Base-by-base conservation (phyloP, 2,888 invertebrate species). In the Rhamphomyia laevipes region DNA sequence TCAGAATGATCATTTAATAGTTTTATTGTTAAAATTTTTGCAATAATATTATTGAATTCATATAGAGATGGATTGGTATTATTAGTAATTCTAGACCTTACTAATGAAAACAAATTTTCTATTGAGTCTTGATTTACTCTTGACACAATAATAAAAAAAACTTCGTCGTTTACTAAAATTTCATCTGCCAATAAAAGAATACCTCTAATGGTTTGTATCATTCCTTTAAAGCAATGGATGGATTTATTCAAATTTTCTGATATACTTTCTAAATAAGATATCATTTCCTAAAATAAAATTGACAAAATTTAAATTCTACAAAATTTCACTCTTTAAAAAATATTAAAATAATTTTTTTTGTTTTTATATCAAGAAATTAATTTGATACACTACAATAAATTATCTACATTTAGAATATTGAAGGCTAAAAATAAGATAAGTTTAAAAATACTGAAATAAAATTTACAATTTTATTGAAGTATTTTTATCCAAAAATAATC, bases 31-130 rank as follows among this genome's bases (percentile, higher is more conserved):
- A 31, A 31, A 31, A 31, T 31, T 35, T 35, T 35, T 35, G 12
- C 35, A 35, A 35, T n/a, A n/a, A 35, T 35, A n/a, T 35, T 35
- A n/a, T 35, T 35, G 5, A 35, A 35, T 35, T 35, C 13, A 35
- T n/a, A 35, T n/a, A 35, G 5, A n/a, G 35, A 35, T 5, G 46
- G 37, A 46, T 38, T 38, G 17, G 12, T 17, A 46, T 46, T 46
- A 37, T 35, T 37, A 18, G 35, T n/a, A 12, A 13, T 27, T 21
- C 46, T 49, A 33, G 50, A 50, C 43, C 47, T 50, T 38, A 50
- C 43, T 16, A 47, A 23, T 16, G 40, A 43, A 40, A 47, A 47
- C 23, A 43, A 21, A 33, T 50, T 50, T 47, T 47, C 47, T 33
- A 47, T 12, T 7, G 47, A 15, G 30, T 47, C 50, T 31, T 50